phyloP scores from a whole-genome alignment of 2,113 vertebrate genomes.

The Ascaphus truei region DNA sequence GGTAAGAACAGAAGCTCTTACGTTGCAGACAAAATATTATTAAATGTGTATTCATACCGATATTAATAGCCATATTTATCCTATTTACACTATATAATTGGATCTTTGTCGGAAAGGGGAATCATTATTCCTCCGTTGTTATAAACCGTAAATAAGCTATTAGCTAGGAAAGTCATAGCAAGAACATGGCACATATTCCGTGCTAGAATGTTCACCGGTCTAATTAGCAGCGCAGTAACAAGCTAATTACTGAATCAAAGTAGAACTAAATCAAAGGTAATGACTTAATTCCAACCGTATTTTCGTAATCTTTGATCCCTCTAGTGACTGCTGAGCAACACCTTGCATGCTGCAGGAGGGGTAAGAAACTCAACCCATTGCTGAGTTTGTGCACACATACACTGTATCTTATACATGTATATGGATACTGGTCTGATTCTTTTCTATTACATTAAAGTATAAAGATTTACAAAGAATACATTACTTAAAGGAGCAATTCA shows the following conservation, averaged over 20 bases:
- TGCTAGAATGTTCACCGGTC: not conserved
- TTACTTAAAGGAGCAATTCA: too few species aligned
- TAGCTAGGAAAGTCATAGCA: not conserved
- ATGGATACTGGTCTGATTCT: too few species aligned
- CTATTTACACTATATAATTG: slow-evolving; percentile 14
- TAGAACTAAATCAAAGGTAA: not conserved
- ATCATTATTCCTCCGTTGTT: not conserved
- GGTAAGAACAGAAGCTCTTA: not conserved
- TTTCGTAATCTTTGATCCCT: not conserved
- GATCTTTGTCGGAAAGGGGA: not conserved
- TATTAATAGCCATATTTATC: slow-evolving; percentile 2
- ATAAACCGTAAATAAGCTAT: not conserved
- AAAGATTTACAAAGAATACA: too few species aligned
- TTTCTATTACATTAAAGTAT: too few species aligned
- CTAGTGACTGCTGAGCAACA: not conserved
- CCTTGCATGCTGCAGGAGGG: not conserved
- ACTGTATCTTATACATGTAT: too few species aligned
- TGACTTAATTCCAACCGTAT: not conserved
- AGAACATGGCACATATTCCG: not conserved
- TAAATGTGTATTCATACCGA: not conserved
- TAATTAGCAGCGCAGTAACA: not conserved
- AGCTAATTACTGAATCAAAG: not conserved
- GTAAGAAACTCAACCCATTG: too few species aligned
- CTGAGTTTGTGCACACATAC: too few species aligned
- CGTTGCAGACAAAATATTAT: not conserved